Base-by-base conservation (phyloP, 2,888 invertebrate genomes). In the Campoplex nolae region DNA sequence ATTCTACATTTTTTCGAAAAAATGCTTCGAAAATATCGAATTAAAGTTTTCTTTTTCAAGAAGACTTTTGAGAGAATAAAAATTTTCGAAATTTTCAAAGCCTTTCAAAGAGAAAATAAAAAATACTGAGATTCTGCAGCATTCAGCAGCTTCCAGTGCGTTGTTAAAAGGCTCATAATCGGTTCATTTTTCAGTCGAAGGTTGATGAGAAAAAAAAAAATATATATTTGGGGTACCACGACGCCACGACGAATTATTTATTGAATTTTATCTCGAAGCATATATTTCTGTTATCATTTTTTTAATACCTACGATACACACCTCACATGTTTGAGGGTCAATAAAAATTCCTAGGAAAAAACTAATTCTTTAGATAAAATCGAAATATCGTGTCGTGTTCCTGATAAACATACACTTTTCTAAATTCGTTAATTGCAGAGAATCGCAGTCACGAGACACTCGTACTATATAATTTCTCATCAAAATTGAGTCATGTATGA, bases 401-500 rank as follows among this genome's bases (percentile, higher is more conserved):
- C 11, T 18, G n/a, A 68, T 38, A n/a, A 42, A 68, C 18, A n/a
- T 38, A 6, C 6, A 38, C n/a, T n/a, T 38, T 6, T n/a, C n/a
- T 68, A 68, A 3, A 68, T 3, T n/a, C 38, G 42, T 68, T 38
- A 38, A 68, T 68, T 68, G 18, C 38, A 68, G 38, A 62, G 18
- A 23, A 68, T 68, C 42, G 9, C n/a, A 68, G 67, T 42, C 23
- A 3, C 42, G 32, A 62, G 62, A 62, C 16, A 62, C 32, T 62
- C 32, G 35, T 42, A n/a, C n/a, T 68, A n/a, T 68, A 38, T 16
- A 11, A 62, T 16, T 32, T 62, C 62, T 62, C 16, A 62, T 62
- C 62, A 62, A 62, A 68, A 68, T 68, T 68, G 67, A 68, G 35
- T 68, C 67, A 68, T n/a, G 67, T 42, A 8, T 38, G 11, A 42